These are phyloP conservation scores for Rhagoletis zephyria DNA, from an alignment of 1,140 invertebrate species.

Conservation along the genomic window DNA sequence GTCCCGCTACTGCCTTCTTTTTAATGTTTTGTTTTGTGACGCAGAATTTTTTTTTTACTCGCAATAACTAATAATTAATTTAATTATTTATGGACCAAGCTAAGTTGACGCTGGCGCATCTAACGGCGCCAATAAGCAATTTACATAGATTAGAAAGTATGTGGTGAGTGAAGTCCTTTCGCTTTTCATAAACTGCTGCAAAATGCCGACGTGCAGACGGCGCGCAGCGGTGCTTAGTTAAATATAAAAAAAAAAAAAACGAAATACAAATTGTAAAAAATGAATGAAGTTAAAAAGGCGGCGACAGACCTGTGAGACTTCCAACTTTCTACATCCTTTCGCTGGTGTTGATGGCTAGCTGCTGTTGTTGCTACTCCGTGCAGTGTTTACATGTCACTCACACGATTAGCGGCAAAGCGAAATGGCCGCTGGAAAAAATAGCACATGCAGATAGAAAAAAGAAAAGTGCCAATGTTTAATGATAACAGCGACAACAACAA, in stretches of 20 bases:
- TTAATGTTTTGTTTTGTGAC: too few relatives aligned
- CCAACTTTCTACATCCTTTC: constrained; percentile 48
- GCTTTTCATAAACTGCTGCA: constrained; percentile 9
- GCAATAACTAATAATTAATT: constrained; percentile 20
- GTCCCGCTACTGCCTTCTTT: background rate
- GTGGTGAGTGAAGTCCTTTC: constrained; percentile 43
- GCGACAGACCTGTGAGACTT: constrained; percentile 13
- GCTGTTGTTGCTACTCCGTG: background rate
- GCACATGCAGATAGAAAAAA: background rate
- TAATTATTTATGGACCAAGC: constrained; percentile 13
- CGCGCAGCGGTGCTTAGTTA: background rate
- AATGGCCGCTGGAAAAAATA: background rate
- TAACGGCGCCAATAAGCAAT: constrained; percentile 39
- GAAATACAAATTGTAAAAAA: background rate
- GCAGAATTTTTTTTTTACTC: background rate
- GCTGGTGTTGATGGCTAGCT: background rate
- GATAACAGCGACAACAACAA: background rate
- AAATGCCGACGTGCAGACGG: background rate
- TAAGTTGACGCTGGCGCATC: background rate
- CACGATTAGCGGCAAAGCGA: constrained; percentile 35
- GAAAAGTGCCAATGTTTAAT: background rate
- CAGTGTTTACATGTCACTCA: constrained; percentile 25
- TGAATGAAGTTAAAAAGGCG: constrained; percentile 17
- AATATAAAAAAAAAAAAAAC: background rate
- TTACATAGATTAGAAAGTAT: constrained; percentile 50